These are phyloP conservation scores for Globodera ellingtonae DNA, from an alignment of 1,140 invertebrate genomes.

Conservation along the genomic window DNA sequence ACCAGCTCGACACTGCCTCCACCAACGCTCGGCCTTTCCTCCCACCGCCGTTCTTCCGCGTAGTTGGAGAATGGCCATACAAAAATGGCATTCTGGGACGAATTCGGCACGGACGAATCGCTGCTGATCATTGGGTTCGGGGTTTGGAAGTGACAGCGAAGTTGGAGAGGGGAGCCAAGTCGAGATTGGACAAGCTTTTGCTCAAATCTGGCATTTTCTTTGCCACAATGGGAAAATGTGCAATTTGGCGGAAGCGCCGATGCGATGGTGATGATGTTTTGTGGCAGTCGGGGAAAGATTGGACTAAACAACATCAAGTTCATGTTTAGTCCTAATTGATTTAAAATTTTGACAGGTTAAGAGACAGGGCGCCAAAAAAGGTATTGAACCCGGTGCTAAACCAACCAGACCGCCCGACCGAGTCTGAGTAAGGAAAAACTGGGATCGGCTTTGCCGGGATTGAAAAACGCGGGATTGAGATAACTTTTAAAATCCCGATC, in stretches of 20 bases:
- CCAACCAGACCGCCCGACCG: neutral
- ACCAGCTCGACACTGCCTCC: neutral
- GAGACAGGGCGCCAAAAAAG: neutral
- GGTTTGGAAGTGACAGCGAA: constrained; percentile 11
- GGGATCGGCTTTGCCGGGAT: neutral
- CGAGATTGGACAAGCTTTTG: neutral
- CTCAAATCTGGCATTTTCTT: neutral
- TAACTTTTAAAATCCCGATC: too few relatives aligned
- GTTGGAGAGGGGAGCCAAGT: constrained; percentile 3
- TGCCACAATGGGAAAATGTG: constrained; percentile 16
- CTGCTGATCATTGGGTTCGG: neutral
- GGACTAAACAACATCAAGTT: neutral
- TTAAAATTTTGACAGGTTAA: neutral
- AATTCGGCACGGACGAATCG: neutral
- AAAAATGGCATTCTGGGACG: neutral
- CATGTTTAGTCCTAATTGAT: neutral
- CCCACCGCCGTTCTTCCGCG: neutral
- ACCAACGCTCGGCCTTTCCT: neutral
- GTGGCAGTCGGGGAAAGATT: neutral
- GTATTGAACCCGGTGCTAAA: neutral
- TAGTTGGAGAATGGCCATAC: neutral
- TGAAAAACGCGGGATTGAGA: too few relatives aligned
- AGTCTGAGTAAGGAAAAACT: neutral
- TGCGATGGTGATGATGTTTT: neutral
- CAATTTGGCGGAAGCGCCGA: constrained; percentile 4